Evolutionary conservation across 2,113 vertebrate genomes (phyloP).

Genomic region (Clarias macrocephalus): DNA sequence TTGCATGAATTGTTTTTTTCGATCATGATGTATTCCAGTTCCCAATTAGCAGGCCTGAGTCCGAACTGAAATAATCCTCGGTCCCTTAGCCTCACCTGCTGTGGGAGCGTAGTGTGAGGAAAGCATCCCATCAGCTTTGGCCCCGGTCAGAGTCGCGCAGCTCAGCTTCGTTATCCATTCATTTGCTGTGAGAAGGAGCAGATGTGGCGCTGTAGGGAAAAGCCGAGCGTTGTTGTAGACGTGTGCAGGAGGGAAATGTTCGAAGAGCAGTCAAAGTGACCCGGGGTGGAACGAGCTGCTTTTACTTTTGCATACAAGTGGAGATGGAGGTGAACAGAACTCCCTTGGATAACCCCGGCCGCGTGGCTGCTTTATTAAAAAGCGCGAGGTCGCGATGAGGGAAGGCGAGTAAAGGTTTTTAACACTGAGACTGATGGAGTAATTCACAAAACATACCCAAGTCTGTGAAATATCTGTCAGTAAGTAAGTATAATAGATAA

Average conservation of each 20-base stretch:
- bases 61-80: slow-evolving; percentile 3
- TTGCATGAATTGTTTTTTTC: slow-evolving; percentile 6
- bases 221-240: slow-evolving; percentile 19
- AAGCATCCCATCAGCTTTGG: slow-evolving; percentile 8
- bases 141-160: slow-evolving; percentile 30
- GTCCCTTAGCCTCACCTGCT: neutral
- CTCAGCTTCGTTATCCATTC: slow-evolving; percentile 56
- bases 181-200: slow-evolving; percentile 47
- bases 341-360: slow-evolving; percentile 28
- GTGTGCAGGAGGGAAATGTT: slow-evolving; percentile 28
- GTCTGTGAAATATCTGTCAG: slow-evolving; percentile 8
- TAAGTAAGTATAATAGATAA: neutral
- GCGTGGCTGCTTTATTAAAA: slow-evolving; percentile 48
- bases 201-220: slow-evolving; percentile 39
- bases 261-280: slow-evolving; percentile 26
- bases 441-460: slow-evolving; percentile 36
- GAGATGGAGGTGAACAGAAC: slow-evolving; percentile 21
- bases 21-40: slow-evolving; percentile 28
- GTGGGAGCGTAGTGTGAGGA: neutral
- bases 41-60: slow-evolving; percentile 62
- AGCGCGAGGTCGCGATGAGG: slow-evolving; percentile 20
- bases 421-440: slow-evolving; percentile 16
- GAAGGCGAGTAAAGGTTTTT: slow-evolving; percentile 27
- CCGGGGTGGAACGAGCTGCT: neutral
- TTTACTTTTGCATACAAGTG: slow-evolving; percentile 3